Base-by-base conservation (phyloP, 1,140 invertebrate species). In the Carposina sasakii region DNA sequence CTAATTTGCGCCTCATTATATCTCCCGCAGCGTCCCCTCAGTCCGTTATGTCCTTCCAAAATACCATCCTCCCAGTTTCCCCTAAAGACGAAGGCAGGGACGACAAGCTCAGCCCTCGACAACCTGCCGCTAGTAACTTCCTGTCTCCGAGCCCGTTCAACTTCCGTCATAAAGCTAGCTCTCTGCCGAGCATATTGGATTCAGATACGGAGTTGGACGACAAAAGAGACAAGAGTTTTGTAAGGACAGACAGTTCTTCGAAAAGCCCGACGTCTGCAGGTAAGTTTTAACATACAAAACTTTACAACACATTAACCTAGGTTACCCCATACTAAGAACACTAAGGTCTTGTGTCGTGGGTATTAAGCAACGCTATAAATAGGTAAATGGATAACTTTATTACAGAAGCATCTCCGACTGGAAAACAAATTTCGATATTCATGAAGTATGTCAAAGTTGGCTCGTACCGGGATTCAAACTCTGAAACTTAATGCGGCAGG, bases 171-270 rank as follows among this genome's bases (percentile, higher is more conserved):
- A 92, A 92, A 76, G 90, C 92, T 12, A 93, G 90, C 65, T 93
- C 91, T 31, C 60, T 93, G 61, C 92, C 92, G 0, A 93, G 92
- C 70, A 94, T 93, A 60, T 78, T 94, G 51, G 92, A 93, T 68
- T 92, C 90, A 0, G 91, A 93, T 51, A 89, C 89, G 28, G 91
- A 92, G 41, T 85, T 90, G 24, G 89, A 91, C 17, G 82, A 86
- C 12, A 82, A 85, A 28, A 81, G 63, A 20, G 85, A 87, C 24
- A 76, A 79, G 41, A 56, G 60, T 0, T 79, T 71, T 42, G 76
- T 76, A 44, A 59, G 67, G 15, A 85, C 76, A 2, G 88, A 88
- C 37, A 87, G 67, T 26, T 87, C 63, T 19, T 84, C 54, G 65
- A 88, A 90, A 57, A 90, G 89, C 69, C 89, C 89, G 0, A 87